Evolutionary conservation across 2,797 vertebrate genomes (phyloP).

Genomic region (Pachyuromys duprasi): DNA sequence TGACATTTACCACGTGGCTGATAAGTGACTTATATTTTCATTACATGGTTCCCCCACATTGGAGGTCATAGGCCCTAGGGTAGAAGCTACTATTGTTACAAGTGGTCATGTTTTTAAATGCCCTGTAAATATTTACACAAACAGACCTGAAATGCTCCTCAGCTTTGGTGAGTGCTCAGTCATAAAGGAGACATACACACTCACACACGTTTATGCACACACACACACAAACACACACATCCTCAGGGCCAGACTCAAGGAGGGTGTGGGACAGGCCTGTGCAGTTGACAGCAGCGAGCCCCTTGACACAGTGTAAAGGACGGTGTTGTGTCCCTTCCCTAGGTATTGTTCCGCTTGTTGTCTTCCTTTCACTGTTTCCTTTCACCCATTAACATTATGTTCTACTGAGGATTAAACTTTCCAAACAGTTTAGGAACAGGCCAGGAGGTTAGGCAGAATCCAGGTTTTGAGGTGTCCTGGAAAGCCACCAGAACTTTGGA

Average conservation of each 20-base stretch:
- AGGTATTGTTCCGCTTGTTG: background rate
- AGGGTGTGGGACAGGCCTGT: background rate
- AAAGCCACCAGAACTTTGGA: rapidly evolving
- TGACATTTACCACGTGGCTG: background rate
- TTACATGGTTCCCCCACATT: background rate
- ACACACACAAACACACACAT: too few relatives aligned
- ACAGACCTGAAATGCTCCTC: too few relatives aligned
- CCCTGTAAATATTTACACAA: too few relatives aligned
- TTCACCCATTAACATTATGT: slow-evolving; percentile 44
- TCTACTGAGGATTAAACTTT: slow-evolving; percentile 49
- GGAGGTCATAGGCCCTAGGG: background rate
- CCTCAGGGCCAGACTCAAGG: background rate
- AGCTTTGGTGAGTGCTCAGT: too few relatives aligned
- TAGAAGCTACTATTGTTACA: too few relatives aligned
- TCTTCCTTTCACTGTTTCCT: slow-evolving; percentile 42
- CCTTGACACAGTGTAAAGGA: rapidly evolving
- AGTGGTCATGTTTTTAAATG: too few relatives aligned
- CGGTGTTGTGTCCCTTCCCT: background rate
- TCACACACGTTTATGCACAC: too few relatives aligned
- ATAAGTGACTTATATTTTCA: background rate
- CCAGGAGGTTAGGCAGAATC: background rate
- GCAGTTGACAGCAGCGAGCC: background rate
- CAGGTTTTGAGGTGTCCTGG: background rate
- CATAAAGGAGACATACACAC: too few relatives aligned
- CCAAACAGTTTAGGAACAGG: slow-evolving; percentile 15